Evolutionary conservation across 2,888 invertebrate genomes (phyloP).

Genomic region (Dermolepida albohirtum): DNA sequence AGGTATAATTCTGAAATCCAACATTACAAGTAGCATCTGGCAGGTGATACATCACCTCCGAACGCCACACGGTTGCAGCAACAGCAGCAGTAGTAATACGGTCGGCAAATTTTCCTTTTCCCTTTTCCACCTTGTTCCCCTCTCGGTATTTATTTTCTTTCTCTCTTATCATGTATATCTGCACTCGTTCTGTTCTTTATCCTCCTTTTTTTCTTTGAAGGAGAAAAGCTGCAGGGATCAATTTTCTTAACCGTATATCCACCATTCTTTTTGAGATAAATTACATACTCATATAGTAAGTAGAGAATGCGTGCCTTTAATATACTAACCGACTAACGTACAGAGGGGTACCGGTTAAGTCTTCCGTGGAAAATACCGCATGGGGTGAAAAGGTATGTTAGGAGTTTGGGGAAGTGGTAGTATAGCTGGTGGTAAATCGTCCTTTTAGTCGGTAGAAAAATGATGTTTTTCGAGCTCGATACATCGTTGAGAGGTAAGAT

Average conservation of each 20-base stretch:
- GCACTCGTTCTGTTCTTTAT: constrained; percentile 2
- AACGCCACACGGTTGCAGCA: neutral
- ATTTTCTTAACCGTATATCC: constrained; percentile 50
- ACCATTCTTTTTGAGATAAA: constrained; percentile 43
- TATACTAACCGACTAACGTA: constrained; percentile 17
- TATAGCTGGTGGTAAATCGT: constrained; percentile 20
- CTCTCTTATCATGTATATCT: neutral
- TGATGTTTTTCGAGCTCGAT: constrained; percentile 19
- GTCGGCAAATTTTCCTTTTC: constrained; percentile 30
- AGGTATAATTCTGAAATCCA: constrained; percentile 43
- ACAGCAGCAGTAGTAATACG: no score
- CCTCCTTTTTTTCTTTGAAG: constrained; percentile 1
- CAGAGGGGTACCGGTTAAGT: constrained; percentile 3
- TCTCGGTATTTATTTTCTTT: constrained; percentile 10
- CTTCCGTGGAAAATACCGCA: constrained; percentile 1
- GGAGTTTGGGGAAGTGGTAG: no score
- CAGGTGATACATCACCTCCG: constrained; percentile 47
- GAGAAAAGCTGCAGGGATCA: constrained; percentile 46
- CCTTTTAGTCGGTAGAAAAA: constrained; percentile 28
- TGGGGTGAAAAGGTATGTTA: constrained; percentile 5
- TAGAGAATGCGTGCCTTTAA: constrained; percentile 19
- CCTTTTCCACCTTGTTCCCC: constrained; percentile 9
- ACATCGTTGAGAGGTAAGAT: constrained; percentile 47
- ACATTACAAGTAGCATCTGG: constrained; percentile 42
- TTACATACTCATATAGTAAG: constrained; percentile 9